phyloP scores from a whole-genome alignment of 1,140 invertebrate species.

The Melipona quadrifasciata region DNA sequence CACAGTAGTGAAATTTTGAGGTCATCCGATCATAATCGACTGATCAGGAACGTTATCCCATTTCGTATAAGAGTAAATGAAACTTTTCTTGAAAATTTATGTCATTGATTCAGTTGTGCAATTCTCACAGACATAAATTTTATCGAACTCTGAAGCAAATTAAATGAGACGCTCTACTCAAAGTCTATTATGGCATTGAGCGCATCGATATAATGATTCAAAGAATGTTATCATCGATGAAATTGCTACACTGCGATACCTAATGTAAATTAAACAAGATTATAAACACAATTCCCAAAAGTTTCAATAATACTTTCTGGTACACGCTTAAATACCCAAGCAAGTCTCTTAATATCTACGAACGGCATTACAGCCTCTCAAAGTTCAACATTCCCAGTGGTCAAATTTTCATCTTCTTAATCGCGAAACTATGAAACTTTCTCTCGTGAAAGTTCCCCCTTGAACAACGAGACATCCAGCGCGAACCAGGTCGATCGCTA shows the following conservation, averaged over 20 bases:
- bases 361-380: neutral
- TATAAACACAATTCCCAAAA: neutral
- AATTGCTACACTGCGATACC: no score
- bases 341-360: neutral
- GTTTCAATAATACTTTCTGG: neutral
- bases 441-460: neutral
- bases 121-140: no score
- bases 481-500: neutral
- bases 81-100: no score
- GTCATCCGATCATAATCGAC: neutral
- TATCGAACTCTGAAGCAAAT: no score
- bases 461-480: neutral
- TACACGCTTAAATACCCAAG: neutral
- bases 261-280: no score
- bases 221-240: no score
- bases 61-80: no score
- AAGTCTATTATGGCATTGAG: no score
- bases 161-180: no score
- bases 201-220: no score
- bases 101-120: no score
- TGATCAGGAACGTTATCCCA: no score
- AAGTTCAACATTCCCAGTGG: neutral
- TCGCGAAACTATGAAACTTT: neutral
- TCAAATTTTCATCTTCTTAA: neutral
- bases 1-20: neutral